Conservation (phyloP, 2,113 vertebrate species). For the Actinemys pallida region DNA sequence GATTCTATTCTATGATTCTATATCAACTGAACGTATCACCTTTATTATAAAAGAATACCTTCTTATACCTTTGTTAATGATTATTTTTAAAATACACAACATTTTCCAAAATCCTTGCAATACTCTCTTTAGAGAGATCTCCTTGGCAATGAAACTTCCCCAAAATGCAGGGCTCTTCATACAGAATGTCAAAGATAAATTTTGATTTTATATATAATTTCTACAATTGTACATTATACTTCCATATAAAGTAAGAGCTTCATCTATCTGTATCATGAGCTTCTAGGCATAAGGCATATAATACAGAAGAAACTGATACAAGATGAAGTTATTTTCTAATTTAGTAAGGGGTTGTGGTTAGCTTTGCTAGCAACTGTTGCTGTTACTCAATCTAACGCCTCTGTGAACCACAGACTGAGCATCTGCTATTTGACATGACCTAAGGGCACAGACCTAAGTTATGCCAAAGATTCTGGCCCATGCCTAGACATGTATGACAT, state of each 20-base stretch:
- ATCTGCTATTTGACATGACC: background rate
- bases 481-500: background rate
- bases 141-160: background rate
- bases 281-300: background rate
- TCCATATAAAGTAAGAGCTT: background rate
- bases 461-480: background rate
- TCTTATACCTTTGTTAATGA: no score
- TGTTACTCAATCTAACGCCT: background rate
- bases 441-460: background rate
- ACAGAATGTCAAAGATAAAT: background rate
- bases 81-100: no score
- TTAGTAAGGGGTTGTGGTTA: background rate
- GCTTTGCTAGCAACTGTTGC: rapidly evolving
- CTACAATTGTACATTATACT: background rate
- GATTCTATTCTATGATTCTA: no score
- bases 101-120: background rate
- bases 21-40: no score
- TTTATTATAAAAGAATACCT: no score
- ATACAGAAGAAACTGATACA: background rate
- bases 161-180: background rate
- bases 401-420: background rate
- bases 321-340: background rate
- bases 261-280: background rate
- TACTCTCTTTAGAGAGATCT: background rate
- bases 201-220: background rate